Conservation (phyloP, 30 jellyfish, hydroid and myxozoan genomes). For the Hydractinia symbiolongicarpus region DNA sequence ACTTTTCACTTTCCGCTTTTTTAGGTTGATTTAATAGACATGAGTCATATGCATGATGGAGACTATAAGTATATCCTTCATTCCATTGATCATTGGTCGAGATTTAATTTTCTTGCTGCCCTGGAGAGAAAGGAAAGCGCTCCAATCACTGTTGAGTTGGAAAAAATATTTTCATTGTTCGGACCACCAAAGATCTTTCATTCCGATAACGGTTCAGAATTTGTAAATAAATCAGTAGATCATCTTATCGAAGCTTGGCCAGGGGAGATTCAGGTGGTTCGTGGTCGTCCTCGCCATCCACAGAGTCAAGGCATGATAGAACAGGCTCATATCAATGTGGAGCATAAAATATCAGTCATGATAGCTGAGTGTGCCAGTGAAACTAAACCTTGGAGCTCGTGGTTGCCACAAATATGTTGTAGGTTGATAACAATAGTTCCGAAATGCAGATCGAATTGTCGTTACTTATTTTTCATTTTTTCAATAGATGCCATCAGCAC, state of each 20-base stretch:
- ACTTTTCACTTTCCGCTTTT: no score
- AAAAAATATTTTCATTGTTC: not conserved
- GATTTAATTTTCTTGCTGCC: not conserved
- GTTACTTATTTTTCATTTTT: no score
- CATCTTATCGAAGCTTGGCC: not conserved
- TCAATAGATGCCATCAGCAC: not conserved
- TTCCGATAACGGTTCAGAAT: not conserved
- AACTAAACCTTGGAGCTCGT: not conserved
- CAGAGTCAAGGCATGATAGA: constrained; percentile 3
- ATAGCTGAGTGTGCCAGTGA: not conserved
- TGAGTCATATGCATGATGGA: no score
- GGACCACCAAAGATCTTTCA: not conserved
- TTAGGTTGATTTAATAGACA: no score
- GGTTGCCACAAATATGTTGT: constrained; percentile 4
- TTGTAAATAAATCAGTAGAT: not conserved
- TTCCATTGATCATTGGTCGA: not conserved
- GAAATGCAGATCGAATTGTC: not conserved
- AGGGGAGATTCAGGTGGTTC: not conserved
- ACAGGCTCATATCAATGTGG: not conserved
- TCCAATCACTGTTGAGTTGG: not conserved
- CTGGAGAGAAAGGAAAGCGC: not conserved
- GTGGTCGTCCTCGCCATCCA: not conserved
- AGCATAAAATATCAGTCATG: not conserved
- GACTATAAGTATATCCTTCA: no score
- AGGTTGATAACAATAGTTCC: not conserved